Base-by-base conservation (phyloP, 2,888 invertebrate genomes). In the Anoncus sp. region DNA sequence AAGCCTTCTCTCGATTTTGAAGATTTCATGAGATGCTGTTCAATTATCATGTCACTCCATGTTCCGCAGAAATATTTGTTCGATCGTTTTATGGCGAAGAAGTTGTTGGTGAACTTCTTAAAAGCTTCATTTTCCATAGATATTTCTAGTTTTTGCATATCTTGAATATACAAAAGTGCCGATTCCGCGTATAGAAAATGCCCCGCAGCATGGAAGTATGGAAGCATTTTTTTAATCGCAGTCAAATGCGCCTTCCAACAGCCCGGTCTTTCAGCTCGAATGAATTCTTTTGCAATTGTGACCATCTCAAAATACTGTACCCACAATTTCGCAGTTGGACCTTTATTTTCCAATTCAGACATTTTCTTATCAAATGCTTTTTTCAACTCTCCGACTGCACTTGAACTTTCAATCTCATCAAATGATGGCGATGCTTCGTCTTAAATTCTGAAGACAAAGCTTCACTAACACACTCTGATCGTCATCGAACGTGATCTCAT, bases 121-220 rank as follows among this genome's bases (percentile, higher is more conserved):
- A 60, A 82, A 59, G 77, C 77, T 60, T 40, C 62, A 16, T 71
- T 55, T 47, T 74, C 62, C 80, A 83, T 81, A 75, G 66, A 38
- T 12, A 31, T 53, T 18, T 40, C 16, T 59, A 80, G 67, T 60
- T 75, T 55, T 22, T 66, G 27, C 82, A 83, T 83, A 18, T 84
- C 70, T 66, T 84, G 79, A 20, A 81, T 31, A 55, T 85, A 31
- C 31, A 31, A 31, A 31, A 5, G 82, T 27, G 84, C 18, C 20
- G 14, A 35, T 35, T 16, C 7, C 31, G 81, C 18, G 81, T 78
- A 35, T 4, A 57, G 67, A 35, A 82, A 79, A 71, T 85, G 84
- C 4, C 82, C 85, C 24, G 77, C 71, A 38, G 86, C 80, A 76
- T 85, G 83, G 53, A 87, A 84, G 47, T 75, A 81, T 35, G 85